Evolutionary conservation across 2,797 vertebrate genomes (phyloP), one percentile per base, ranked within the genome.

Genomic region (Tamandua tetradactyla): DNA sequence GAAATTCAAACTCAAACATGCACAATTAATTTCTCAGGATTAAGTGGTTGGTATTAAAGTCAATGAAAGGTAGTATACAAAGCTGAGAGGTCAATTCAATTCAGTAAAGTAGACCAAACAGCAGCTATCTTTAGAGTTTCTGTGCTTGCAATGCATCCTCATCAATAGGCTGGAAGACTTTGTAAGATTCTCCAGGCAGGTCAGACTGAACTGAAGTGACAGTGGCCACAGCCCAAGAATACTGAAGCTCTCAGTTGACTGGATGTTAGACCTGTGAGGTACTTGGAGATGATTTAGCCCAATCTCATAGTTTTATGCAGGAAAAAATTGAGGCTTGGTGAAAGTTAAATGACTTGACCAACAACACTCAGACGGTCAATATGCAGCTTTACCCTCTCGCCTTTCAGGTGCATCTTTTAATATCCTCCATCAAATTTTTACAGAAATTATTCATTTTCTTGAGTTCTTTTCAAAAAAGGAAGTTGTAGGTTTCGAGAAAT

Each of bases 1-100:
- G 95, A 97, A 97, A 98, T 97, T 98, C 55, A 82, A 97, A 97
- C 87, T 95, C 95, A 95, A 87, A 92, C 90, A 93, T 94, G 84
- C 57, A 94, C 22, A 12, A 96, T 97, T 98, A 98, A 98, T 97
- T 97, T 97, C 92, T 95, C 87, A 95, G 88, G 90, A 89, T 95
- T 96, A 97, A 91, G 91, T 44, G 71, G 71, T 94, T 88, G 75
- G 75, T 97, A 96, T 96, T 98, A 87, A 96, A 97, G 96, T 97
- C 98, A 97, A 91, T 94, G 94, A 96, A 97, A 96, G 83, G 92
- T 96, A 89, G 91, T 92, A 93, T 83, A 95, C 74, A 97, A 97
- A 94, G 88, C 96, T 96, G 89, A 96, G 97, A 97, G 97, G 96
- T 97, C 96, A 97, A 87, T 96, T 96, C 74, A 81, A 40, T 97